Evolutionary conservation across 2,888 invertebrate species (phyloP), one percentile per base, ranked within the genome.

Genomic region (Cyclophora albipunctata): DNA sequence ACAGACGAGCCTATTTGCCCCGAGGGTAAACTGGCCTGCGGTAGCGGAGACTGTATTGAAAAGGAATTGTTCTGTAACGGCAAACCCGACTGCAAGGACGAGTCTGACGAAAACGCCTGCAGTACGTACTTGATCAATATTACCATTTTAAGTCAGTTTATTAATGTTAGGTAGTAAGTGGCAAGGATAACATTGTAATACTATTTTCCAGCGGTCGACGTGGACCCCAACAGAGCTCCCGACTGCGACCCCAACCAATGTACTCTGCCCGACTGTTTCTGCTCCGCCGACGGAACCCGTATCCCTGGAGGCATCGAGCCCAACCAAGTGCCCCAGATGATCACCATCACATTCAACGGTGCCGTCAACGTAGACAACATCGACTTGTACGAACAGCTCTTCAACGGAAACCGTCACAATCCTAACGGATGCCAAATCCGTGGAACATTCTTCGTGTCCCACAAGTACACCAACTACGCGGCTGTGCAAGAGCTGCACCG

Each of bases 81-180:
- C 71, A 95, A 96, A 82, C 92, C 94, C 48, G 97, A 97, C 77
- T 97, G 97, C 89, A 94, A 95, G 73, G 97, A 97, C 75, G 97
- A 96, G 76, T 97, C 97, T 48, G 97, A 97, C 75, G 97, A 97
- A 88, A 97, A 97, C 71, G 95, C 97, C 62, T 97, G 97, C 91
- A 94, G 97, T 97, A 90, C 94, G 96, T 95, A 64, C 6, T 5
- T 34, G 20, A 6, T 20, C 7, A 7, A 20, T 3, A 42, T 42
- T 40, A 20, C 4, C 20, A 3, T 42, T 20, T 7, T 5, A 7
- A 42, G 3, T 7, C 20, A 7, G 4, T 20, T 7, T 7, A 4
- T 7, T 42, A 7, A 7, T 20, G 20, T 20, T 20, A 20, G 20
- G 7, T 3, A 7, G 34, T 43, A 43, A 5, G 34, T 43, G 33